Evolutionary conservation across 2,888 invertebrate genomes (phyloP).

Genomic region (Bugulina stolonifera): DNA sequence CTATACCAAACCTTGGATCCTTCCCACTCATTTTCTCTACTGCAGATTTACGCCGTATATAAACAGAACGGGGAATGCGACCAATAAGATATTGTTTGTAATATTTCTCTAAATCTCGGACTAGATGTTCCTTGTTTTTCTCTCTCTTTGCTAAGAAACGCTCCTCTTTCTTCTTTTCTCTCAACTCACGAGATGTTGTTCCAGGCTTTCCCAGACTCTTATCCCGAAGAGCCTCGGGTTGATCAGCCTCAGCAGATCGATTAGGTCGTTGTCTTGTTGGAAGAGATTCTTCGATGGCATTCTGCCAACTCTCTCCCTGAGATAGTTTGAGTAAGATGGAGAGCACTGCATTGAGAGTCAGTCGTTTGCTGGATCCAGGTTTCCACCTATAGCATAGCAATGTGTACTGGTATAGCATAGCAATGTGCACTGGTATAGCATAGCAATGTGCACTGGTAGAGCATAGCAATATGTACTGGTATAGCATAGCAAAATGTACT

Average conservation of each 20-base stretch:
- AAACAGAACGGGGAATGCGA: not conserved
- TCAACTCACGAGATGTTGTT: no score
- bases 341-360: not conserved
- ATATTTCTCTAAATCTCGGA: not conserved
- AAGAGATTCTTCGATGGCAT: not conserved
- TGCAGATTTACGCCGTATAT: not conserved
- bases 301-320: not conserved
- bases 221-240: not conserved
- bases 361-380: not conserved
- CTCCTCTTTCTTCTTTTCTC: no score
- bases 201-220: no score
- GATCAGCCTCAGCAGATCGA: not conserved
- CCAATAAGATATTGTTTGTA: not conserved
- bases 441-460: no score
- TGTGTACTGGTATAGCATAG: no score
- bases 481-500: no score
- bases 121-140: not conserved
- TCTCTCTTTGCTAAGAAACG: not conserved
- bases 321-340: not conserved
- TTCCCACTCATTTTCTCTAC: not conserved
- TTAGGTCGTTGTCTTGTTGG: not conserved
- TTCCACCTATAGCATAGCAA: no score
- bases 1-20: not conserved
- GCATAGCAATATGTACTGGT: no score
- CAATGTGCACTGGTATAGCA: no score